Conservation (phyloP, 2,888 invertebrate genomes). For the Dynastes maya region DNA sequence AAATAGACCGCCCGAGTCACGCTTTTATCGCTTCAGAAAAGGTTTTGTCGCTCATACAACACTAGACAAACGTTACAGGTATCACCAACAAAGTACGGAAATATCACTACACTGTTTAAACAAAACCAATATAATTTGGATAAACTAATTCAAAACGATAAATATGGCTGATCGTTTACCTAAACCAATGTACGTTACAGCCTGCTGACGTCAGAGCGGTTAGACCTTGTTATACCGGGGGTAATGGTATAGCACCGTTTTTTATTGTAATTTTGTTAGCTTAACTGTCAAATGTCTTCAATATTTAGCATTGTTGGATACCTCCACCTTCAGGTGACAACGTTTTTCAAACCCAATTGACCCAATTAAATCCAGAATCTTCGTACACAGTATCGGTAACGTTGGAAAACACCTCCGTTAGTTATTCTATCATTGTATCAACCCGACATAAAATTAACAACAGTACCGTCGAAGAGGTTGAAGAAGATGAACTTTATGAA, state of each 20-base stretch:
- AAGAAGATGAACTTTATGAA: conserved; percentile 36
- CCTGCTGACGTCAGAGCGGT: too few relatives aligned
- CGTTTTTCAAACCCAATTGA: conserved; percentile 36
- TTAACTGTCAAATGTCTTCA: not conserved
- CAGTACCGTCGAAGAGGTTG: conserved; percentile 9
- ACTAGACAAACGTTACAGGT: too few relatives aligned
- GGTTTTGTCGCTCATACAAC: too few relatives aligned
- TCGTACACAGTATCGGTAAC: conserved; percentile 23
- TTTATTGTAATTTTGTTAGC: not conserved
- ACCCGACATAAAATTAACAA: conserved; percentile 44
- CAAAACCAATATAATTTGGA: too few relatives aligned
- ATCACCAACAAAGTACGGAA: too few relatives aligned
- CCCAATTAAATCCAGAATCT: conserved; percentile 32
- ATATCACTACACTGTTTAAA: too few relatives aligned
- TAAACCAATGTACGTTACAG: too few relatives aligned
- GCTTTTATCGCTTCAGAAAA: too few relatives aligned
- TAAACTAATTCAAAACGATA: too few relatives aligned
- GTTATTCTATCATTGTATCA: conserved; percentile 29
- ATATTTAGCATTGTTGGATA: conserved; percentile 38
- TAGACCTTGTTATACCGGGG: too few relatives aligned
- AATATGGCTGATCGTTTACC: too few relatives aligned
- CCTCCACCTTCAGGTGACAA: conserved; percentile 20
- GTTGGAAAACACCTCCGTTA: conserved; percentile 25
- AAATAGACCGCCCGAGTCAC: too few relatives aligned
- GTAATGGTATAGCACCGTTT: not conserved